Base-by-base conservation (phyloP, 1,140 invertebrate genomes). In the Zaprionus africanus region DNA sequence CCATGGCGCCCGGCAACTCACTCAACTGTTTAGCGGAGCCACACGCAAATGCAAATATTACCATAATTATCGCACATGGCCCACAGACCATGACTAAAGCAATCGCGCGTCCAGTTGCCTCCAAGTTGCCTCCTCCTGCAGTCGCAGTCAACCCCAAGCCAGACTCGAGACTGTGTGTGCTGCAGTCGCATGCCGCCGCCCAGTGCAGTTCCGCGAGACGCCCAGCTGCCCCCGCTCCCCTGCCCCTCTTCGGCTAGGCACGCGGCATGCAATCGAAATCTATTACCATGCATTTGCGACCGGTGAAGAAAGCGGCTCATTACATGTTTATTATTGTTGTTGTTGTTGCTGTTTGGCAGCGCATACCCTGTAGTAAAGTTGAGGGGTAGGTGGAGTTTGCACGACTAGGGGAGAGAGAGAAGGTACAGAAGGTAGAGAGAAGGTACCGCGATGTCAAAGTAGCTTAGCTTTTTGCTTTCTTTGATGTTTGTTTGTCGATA, bases 1-100 rank as follows among this genome's bases (percentile, higher is more conserved):
- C 51, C 28, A 36, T 82, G 83, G 82, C 82, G 82, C 82, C 82
- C 82, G 79, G 68, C 84, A 67, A 67, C 78, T 87, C 84, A 90
- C 81, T 87, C 84, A 90, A 87, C 84, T 87, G 84, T 87, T 87
- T 88, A 87, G 80, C 84, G 84, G 81, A 87, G 84, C 84, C 84
- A 87, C 84, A 87, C 85, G 84, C 84, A 87, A 87, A 88, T 87
- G 84, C 84, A 87, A 87, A 87, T 87, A 87, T 87, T 88, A 87
- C 85, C 84, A 87, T 87, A 87, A 87, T 87, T 88, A 87, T 87
- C 84, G 84, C 84, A 87, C 84, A 79, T 84, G 81, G 64, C 78
- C 74, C 78, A 56, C 81, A 87, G 84, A 88, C 85, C 84, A 88
- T 88, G 84, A 88, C 84, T 81, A 87, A 87, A 88, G 85, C 85